Evolutionary conservation across 2,113 vertebrate species (phyloP).

Genomic region (Podarcis cretensis): DNA sequence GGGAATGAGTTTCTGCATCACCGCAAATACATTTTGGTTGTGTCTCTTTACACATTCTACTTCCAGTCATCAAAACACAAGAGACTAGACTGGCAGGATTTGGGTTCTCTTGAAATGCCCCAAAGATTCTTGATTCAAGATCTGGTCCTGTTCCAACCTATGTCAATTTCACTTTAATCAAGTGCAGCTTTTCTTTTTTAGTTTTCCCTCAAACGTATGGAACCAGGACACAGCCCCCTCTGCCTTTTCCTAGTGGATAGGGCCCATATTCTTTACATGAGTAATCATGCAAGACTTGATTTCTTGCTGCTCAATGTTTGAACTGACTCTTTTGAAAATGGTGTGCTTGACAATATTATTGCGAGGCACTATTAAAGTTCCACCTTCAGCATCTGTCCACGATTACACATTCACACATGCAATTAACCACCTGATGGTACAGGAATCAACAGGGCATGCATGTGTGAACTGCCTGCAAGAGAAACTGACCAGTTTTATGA

Average conservation of each 20-base stretch:
- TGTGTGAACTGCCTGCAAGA: background rate
- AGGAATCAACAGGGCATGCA: background rate
- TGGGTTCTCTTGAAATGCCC: background rate
- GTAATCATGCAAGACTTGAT: background rate
- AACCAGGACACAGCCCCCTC: background rate
- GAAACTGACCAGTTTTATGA: background rate
- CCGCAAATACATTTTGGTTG: background rate
- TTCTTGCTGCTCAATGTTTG: background rate
- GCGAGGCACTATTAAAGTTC: background rate
- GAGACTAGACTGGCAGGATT: too few species aligned
- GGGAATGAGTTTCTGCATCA: background rate
- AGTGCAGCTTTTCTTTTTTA: background rate
- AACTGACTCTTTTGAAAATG: background rate
- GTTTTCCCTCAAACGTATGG: background rate
- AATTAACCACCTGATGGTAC: background rate
- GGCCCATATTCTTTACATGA: background rate
- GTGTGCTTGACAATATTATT: background rate
- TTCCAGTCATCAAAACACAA: background rate
- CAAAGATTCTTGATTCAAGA: background rate
- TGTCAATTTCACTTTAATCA: background rate
- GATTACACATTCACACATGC: background rate
- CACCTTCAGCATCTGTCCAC: background rate
- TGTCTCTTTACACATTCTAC: background rate
- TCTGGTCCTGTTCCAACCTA: too few species aligned
- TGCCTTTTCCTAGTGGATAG: background rate